Percentiles rank a stretch among this genome's conserved stretches.
These are phyloP conservation scores for Psettodes erumei DNA, from an alignment of 2,113 vertebrate genomes.

Conservation along the genomic window DNA sequence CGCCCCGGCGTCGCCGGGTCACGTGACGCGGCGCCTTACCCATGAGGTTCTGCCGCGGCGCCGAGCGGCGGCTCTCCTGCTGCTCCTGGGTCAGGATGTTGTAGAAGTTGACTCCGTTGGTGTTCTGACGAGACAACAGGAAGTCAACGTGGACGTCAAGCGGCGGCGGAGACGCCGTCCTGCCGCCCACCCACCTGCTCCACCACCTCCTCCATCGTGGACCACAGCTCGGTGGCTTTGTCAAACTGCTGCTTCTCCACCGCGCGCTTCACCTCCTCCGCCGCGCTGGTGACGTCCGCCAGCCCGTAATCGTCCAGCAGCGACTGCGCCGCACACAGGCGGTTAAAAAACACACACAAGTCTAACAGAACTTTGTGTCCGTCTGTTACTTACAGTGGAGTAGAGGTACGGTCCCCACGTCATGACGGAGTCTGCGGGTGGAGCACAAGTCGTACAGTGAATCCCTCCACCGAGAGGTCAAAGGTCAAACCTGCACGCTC, in stretches of 20 bases:
- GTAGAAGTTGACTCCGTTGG: conserved; percentile 96
- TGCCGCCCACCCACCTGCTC: conserved; percentile 84
- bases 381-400: conserved; percentile 87
- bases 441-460: conserved; percentile 39
- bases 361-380: too few relatives aligned
- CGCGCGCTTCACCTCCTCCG: conserved; percentile 86
- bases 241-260: conserved; percentile 82
- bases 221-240: conserved; percentile 91
- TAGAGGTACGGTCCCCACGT: conserved; percentile 97
- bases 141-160: too few relatives aligned
- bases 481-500: not conserved
- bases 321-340: conserved; percentile 82
- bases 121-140: conserved; percentile 85
- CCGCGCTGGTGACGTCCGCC: conserved; percentile 84
- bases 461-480: not conserved
- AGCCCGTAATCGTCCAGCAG: conserved; percentile 92
- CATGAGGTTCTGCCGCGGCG: conserved; percentile 54
- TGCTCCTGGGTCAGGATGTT: conserved; percentile 90
- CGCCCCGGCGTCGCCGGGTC: too few relatives aligned
- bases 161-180: too few relatives aligned
- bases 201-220: conserved; percentile 84
- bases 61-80: conserved; percentile 40
- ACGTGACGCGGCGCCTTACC: conserved; percentile 55
- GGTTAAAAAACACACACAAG: too few relatives aligned
- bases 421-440: conserved; percentile 90